Evolutionary conservation across 2,113 vertebrate species (phyloP), one percentile per base, ranked within the genome.

Genomic region (Gavia stellata): DNA sequence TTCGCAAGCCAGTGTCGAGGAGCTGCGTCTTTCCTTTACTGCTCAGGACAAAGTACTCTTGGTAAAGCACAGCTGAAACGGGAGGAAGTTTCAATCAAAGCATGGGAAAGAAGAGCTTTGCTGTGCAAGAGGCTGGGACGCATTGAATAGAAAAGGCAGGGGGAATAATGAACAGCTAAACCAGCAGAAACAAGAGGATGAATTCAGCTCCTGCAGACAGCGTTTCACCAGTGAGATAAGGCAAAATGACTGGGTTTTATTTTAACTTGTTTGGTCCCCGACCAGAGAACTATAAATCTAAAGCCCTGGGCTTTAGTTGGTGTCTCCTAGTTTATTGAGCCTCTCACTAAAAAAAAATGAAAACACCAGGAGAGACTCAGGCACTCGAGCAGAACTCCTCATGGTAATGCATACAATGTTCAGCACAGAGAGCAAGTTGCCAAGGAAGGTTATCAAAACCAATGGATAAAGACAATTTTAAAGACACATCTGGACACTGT

Each of bases 61-160:
- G 91, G 89, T 90, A 66, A 80, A 81, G 89, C 81, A 38, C 74
- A 66, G 13, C 63, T 91, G 87, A 96, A 66, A 85, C 0, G 12
- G 42, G 70, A 95, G 89, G 92, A 94, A 96, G 87, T 44, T 95
- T 95, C 94, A 95, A 92, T 97, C 89, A 97, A 95, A 95, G 91
- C 94, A 77, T 95, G 95, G 93, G 93, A 97, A 96, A 94, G 86
- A 84, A 36, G 71, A 81, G 5, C 62, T 87, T 78, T 70, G 59
- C 83, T 85, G 88, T 50, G 65, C 58, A 23, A 85, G 80, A 67
- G 38, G n/a, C 44, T 88, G 92, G 78, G 92, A 33, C 2, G 6
- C 19, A 12, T 1, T 96, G 81, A 94, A 90, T 81, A 81, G 87
- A 55, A 58, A 49, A 79, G 24, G 59, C 88, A 90, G 29, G 73